These are phyloP conservation scores for Numenius phaeopus DNA, from an alignment of 2,797 vertebrate species.

Conservation along the genomic window DNA sequence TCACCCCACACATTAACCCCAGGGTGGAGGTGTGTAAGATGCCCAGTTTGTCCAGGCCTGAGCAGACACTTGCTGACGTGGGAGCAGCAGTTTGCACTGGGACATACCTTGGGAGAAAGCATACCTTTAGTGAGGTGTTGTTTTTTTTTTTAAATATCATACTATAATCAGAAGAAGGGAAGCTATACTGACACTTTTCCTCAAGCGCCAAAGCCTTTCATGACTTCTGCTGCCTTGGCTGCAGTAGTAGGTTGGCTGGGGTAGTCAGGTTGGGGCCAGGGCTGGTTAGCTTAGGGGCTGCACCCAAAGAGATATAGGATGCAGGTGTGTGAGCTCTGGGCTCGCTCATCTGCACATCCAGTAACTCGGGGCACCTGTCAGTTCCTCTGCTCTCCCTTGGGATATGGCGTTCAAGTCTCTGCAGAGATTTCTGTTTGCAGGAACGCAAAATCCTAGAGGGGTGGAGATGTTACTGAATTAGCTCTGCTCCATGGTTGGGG, in stretches of 20 bases:
- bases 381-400: not conserved
- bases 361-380: not conserved
- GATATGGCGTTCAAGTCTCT: not conserved
- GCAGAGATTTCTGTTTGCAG: not conserved
- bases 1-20: rapidly evolving
- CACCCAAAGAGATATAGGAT: not conserved
- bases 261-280: not conserved
- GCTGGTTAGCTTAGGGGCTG: not conserved
- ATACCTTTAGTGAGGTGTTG: not conserved
- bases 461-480: not conserved
- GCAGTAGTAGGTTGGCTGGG: not conserved
- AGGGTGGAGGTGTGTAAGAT: not conserved
- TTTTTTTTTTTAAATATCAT: not conserved
- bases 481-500: not conserved
- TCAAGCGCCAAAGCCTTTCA: rapidly evolving
- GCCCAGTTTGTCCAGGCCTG: not conserved
- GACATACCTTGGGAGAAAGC: not conserved
- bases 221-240: not conserved
- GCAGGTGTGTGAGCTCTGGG: not conserved
- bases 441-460: not conserved
- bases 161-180: not conserved
- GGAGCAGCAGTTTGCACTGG: not conserved
- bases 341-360: not conserved
- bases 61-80: not conserved
- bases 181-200: not conserved